Conservation (phyloP, 2,113 vertebrate genomes). For the Stigmatopora nigra region DNA sequence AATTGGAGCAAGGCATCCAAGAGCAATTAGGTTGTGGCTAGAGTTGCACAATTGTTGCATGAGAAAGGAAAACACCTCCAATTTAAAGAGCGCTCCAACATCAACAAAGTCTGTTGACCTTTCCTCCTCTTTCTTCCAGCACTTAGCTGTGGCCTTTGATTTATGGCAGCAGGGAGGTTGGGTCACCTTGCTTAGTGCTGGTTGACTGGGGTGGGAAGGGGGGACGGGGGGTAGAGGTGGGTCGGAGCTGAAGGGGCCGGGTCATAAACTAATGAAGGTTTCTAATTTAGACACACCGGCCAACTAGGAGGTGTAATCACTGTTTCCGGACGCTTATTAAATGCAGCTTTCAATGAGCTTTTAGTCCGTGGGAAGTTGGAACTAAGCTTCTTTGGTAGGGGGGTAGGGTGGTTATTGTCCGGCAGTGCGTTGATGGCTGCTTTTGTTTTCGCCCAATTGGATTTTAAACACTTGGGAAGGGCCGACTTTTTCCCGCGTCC, state of each 20-base stretch:
- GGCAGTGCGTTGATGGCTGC: conserved; percentile 51
- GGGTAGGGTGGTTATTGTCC: conserved; percentile 49
- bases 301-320: conserved; percentile 67
- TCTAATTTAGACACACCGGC: conserved; percentile 71
- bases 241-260: conserved; percentile 43
- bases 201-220: conserved; percentile 40
- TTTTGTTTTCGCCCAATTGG: conserved; percentile 49
- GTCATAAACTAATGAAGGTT: conserved; percentile 71
- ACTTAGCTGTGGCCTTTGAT: conserved; percentile 54
- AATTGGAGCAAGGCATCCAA: background rate
- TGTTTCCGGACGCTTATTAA: conserved; percentile 72
- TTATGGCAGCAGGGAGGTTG: conserved; percentile 56
- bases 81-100: conserved; percentile 52
- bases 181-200: conserved; percentile 61
- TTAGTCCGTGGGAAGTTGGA: conserved; percentile 62
- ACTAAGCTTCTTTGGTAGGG: conserved; percentile 44
- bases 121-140: conserved; percentile 66
- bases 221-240: conserved; percentile 20
- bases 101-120: conserved; percentile 73
- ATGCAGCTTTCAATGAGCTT: conserved; percentile 65
- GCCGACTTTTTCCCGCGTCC: conserved; percentile 33
- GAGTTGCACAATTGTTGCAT: conserved; percentile 27
- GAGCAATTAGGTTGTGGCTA: background rate
- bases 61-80: conserved; percentile 36
- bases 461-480: conserved; percentile 48